phyloP scores from a whole-genome alignment of 2,888 invertebrate genomes.

The Hemaris fuciformis region DNA sequence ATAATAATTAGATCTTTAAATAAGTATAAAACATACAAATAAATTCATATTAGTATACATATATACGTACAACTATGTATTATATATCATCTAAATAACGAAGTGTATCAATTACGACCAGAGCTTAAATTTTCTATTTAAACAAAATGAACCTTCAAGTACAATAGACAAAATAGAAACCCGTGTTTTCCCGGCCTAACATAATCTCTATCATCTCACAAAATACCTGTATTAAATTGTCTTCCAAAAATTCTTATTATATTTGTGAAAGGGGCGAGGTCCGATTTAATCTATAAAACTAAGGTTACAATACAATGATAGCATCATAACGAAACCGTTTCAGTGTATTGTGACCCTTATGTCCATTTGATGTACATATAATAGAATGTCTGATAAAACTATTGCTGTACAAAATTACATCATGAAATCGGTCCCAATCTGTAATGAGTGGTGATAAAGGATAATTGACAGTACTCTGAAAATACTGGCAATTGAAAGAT shows the following conservation, averaged over 20 bases:
- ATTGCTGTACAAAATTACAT: neutral
- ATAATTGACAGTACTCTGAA: neutral
- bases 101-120: too few species aligned
- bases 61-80: too few species aligned
- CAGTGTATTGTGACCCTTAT: constrained; percentile 21
- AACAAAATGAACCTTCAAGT: too few species aligned
- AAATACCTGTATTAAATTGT: neutral
- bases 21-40: too few species aligned
- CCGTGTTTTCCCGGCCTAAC: neutral
- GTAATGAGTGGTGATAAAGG: neutral
- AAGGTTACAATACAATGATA: constrained; percentile 22
- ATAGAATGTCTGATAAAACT: constrained; percentile 12
- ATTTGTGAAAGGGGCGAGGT: neutral
- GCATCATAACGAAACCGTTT: constrained; percentile 20
- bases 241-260: neutral
- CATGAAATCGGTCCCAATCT: neutral
- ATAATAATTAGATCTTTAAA: too few species aligned
- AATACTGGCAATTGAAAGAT: neutral
- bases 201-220: neutral
- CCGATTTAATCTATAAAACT: constrained; percentile 22
- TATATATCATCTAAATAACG: too few species aligned
- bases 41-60: too few species aligned
- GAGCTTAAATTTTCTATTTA: too few species aligned
- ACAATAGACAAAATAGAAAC: neutral
- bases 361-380: constrained; percentile 15